Evolutionary conservation across 2,797 vertebrate genomes (phyloP).

Genomic region (Gambusia yucatana): DNA sequence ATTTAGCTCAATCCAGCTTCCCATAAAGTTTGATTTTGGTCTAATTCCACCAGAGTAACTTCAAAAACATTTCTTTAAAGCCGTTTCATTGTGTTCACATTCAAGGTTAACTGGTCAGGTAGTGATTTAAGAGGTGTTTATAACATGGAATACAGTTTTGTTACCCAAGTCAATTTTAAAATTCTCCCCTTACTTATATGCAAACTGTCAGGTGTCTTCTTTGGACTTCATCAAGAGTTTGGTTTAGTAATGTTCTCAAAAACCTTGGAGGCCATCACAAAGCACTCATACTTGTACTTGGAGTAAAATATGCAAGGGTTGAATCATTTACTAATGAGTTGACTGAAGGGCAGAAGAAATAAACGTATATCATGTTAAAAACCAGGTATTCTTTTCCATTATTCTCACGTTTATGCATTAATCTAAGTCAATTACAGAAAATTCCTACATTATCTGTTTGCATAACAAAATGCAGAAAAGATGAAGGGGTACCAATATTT

Average conservation of each 20-base stretch:
- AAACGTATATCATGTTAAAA: neutral
- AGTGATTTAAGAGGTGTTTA: neutral
- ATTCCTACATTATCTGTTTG: neutral
- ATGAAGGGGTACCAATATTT: neutral
- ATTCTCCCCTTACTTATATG: neutral
- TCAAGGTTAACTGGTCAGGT: neutral
- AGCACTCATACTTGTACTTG: neutral
- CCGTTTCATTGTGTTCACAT: neutral
- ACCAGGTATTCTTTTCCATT: neutral
- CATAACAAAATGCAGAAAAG: neutral
- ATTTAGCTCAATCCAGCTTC: no score
- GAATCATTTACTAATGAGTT: neutral
- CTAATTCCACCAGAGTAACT: no score
- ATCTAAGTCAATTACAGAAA: neutral
- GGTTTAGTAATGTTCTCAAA: neutral
- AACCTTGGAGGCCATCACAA: neutral
- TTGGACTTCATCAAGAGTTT: neutral
- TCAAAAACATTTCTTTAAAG: neutral
- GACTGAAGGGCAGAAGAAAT: neutral
- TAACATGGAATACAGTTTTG: neutral
- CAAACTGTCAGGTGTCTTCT: neutral
- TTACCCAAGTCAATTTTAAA: neutral
- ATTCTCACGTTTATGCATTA: neutral
- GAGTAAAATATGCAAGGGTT: neutral
- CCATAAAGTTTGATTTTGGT: no score